Evolutionary conservation across 2,113 vertebrate genomes (phyloP).

Genomic region (Grantiella picta): DNA sequence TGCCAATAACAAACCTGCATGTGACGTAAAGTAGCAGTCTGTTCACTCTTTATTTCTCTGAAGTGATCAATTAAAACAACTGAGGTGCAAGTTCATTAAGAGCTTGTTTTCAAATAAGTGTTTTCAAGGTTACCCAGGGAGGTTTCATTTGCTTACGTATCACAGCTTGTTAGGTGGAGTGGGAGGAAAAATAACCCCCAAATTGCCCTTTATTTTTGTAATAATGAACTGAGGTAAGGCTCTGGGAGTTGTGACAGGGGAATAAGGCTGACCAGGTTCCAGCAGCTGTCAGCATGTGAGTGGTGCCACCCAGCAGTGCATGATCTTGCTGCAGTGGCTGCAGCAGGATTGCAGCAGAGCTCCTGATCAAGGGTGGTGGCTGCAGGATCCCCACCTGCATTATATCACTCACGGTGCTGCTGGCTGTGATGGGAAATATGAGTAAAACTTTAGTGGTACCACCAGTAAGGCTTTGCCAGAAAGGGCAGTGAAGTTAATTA

Average conservation of each 20-base stretch:
- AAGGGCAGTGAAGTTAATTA: background rate
- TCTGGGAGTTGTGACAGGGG: background rate
- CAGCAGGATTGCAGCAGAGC: background rate
- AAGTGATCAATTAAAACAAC: slow-evolving; percentile 29
- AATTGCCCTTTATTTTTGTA: background rate
- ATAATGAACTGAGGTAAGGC: background rate
- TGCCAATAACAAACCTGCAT: slow-evolving; percentile 3
- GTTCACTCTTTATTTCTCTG: background rate
- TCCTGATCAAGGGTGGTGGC: background rate
- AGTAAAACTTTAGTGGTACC: background rate
- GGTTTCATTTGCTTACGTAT: background rate
- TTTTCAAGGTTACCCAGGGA: background rate
- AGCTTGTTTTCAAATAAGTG: background rate
- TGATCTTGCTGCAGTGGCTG: background rate
- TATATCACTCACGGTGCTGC: background rate
- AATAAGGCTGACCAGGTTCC: background rate
- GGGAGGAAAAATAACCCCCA: background rate
- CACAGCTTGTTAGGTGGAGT: background rate
- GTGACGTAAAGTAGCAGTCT: background rate
- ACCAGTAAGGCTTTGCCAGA: background rate
- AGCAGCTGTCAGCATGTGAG: fast-evolving
- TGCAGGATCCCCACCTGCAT: background rate
- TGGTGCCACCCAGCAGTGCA: fast-evolving
- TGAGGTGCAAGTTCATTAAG: background rate
- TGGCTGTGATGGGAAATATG: background rate